Evolutionary conservation across 1,140 invertebrate species (phyloP), one percentile per base, ranked within the genome.

Genomic region (Anoplophora glabripennis): DNA sequence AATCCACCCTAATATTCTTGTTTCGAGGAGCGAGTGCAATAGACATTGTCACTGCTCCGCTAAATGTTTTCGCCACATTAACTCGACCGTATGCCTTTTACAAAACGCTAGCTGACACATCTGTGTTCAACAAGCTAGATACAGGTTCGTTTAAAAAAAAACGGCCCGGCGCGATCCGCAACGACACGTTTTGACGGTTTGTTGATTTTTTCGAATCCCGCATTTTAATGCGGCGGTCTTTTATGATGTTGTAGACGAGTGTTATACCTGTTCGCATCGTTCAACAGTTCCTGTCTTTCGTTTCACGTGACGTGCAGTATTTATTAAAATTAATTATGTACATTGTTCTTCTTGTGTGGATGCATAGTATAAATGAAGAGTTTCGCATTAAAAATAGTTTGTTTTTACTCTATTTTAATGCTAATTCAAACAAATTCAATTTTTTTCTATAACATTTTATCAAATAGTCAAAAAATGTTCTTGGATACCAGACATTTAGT

Each of bases 61-160:
- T 61, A 57, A 67, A 67, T 67, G 65, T 67, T 67, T 67, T 67
- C 65, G 63, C 45, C 65, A 62, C 65, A 67, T 67, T 67, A 67
- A 67, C 65, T 57, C 58, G 51, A 59, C 57, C 57, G 49, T 59
- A 60, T 60, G 62, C 62, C 55, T 55, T 28, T 57, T 57, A 55
- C 61, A 42, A 51, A 44, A 59, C 54, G 36, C 18, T 41, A 35
- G 57, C 35, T 53, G 51, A 57, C 61, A 49, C 47, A 48, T 42
- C 55, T 49, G 17, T 49, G 35, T 57, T 57, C 36, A 48, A 48
- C 44, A 41, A 46, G 28, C 52, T 53, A 46, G 21, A 49, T 48
- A 53, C 51, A 60, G 45, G 35, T 49, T 55, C 15, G 17, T 51
- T 48, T 47, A n/a, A 28, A 28, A 28, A 28, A 28, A 28, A 28